Base-by-base conservation (phyloP, 2,888 invertebrate species). In the Choreutis nemorana region DNA sequence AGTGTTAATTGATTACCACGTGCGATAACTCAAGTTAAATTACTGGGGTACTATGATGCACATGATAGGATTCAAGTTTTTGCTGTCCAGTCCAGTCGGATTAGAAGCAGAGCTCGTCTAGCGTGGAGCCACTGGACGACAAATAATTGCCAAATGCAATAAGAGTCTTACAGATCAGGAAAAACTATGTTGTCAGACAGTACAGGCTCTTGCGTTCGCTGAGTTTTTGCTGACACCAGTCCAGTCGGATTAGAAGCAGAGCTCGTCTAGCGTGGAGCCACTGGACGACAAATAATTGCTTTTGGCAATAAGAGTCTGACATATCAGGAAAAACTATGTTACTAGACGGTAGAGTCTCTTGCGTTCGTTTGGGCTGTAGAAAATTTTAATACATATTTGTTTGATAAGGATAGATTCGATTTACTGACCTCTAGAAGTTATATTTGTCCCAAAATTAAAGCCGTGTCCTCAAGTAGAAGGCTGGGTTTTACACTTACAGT, bases 351-450 rank as follows among this genome's bases (percentile, higher is more conserved):
- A 23, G 44, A 2, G 50, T 51, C 11, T 38, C 44, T 21, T 48
- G 50, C 44, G 0, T 20, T 48, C 2, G 48, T 47, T 0, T 47
- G 46, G 45, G 39, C 46, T 1, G 33, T 47, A 0, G 47, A 47
- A 11, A 40, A 42, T 24, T 42, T 43, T 16, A 6, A 37, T 3
- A 35, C 40, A n/a, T 45, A 16, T 11, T 27, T 45, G 2, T 44
- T 22, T 30, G 44, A 41, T 1, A 26, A 12, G 8, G 37, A 41
- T 22, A 14, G 33, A 9, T 47, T 44, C 26, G 54, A 52, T 1
- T 39, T 56, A 3, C 29, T 48, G 48, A 29, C 61, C 68, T 1
- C 35, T 75, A 5, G 48, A 53, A 21, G 37, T 34, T 2, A 41
- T 56, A 12, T 53, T 55, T 31, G 39, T 45, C 0, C 30, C 36